phyloP scores from a whole-genome alignment of 2,888 invertebrate genomes.

The Ceratothoa steindachneri region DNA sequence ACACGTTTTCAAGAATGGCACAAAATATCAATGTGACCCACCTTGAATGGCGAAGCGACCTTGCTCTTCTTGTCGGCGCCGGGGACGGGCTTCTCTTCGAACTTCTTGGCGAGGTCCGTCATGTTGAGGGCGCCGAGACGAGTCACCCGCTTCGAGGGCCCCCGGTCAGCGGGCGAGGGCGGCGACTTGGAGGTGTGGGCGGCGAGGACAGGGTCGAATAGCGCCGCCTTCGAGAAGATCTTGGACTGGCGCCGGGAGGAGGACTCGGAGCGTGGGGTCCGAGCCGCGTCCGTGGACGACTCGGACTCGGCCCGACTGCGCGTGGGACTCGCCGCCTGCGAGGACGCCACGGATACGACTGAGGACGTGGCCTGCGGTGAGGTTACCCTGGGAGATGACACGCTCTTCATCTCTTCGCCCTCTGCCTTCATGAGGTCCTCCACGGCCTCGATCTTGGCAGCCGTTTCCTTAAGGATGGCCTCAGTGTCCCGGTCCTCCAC shows the following conservation, averaged over 20 bases:
- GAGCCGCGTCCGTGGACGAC: slow-evolving; percentile 34
- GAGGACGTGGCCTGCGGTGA: slow-evolving; percentile 22
- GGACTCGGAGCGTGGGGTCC: slow-evolving; percentile 27
- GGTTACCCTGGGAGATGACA: slow-evolving; percentile 2
- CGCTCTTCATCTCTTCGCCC: slow-evolving; percentile 8
- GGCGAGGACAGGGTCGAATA: slow-evolving; percentile 40
- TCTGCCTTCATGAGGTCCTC: slow-evolving; percentile 20
- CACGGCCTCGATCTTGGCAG: slow-evolving; percentile 27
- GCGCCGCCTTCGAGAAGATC: slow-evolving; percentile 45
- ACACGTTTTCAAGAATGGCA: no score
- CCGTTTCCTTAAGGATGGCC: slow-evolving; percentile 33
- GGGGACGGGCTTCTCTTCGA: slow-evolving; percentile 43
- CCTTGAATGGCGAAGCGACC: slow-evolving; percentile 40
- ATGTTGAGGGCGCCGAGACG: slow-evolving; percentile 32
- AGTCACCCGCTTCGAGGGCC: slow-evolving; percentile 19
- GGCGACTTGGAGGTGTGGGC: slow-evolving; percentile 9
- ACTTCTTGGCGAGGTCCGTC: slow-evolving; percentile 45
- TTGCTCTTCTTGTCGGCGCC: slow-evolving; percentile 36
- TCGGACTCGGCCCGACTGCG: slow-evolving; percentile 45
- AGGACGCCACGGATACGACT: slow-evolving; percentile 33
- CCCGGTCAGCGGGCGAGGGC: slow-evolving; percentile 18
- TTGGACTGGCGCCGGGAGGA: slow-evolving; percentile 39
- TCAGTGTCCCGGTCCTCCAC: slow-evolving; percentile 24
- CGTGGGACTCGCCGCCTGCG: slow-evolving; percentile 34
- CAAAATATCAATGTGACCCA: no score